These are phyloP conservation scores for Cyaniris semiargus DNA, from an alignment of 2,888 invertebrate genomes.

Conservation along the genomic window DNA sequence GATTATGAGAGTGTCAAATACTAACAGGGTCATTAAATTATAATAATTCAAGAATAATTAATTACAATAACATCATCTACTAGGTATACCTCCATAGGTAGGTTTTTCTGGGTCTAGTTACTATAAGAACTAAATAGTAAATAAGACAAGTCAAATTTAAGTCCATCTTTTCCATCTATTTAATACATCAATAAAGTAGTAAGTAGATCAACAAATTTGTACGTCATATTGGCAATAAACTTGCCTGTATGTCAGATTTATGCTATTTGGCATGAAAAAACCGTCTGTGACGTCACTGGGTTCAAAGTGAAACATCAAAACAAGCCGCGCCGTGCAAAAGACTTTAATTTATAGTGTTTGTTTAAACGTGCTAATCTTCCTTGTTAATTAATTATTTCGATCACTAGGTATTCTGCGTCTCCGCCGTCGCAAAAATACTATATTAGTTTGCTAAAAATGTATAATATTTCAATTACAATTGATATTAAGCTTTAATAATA, in stretches of 20 bases:
- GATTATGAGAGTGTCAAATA: slow-evolving; percentile 1
- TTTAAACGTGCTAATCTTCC: slow-evolving; percentile 7
- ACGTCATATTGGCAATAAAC: neutral
- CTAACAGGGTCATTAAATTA: slow-evolving; percentile 21
- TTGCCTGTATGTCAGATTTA: neutral
- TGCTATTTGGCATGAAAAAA: neutral
- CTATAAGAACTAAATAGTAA: neutral
- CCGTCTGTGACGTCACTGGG: neutral
- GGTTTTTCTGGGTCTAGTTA: neutral
- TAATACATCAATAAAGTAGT: too few relatives aligned
- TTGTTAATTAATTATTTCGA: neutral
- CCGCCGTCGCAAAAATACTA: neutral
- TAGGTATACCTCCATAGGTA: neutral
- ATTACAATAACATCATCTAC: neutral
- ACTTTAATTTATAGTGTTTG: slow-evolving; percentile 14
- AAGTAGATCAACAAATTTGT: too few relatives aligned
- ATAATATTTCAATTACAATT: too few relatives aligned
- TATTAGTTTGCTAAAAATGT: neutral
- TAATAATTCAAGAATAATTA: slow-evolving; percentile 11
- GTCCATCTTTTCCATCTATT: too few relatives aligned
- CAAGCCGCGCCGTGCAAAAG: neutral
- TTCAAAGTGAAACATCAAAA: neutral
- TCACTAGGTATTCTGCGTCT: neutral
- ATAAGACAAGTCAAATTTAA: too few relatives aligned
- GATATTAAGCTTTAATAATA: too few relatives aligned